A percentile compares a stretch with the other conserved stretches of the same genome.
These are phyloP conservation scores for Arctocebus calabarensis DNA, from an alignment of 2,797 vertebrate species.

Conservation along the genomic window DNA sequence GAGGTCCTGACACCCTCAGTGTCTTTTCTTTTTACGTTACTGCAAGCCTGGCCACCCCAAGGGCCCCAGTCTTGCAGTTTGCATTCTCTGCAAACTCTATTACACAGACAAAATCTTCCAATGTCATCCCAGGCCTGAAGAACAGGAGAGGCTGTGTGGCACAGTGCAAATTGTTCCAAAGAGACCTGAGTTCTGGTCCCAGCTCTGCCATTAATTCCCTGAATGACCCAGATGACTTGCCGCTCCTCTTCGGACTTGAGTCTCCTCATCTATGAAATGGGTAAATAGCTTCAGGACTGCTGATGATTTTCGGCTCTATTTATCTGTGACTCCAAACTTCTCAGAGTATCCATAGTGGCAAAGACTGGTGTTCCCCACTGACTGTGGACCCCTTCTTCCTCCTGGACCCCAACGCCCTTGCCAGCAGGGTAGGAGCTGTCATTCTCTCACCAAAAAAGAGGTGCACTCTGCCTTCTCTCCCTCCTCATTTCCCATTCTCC, in stretches of 20 bases:
- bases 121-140: not conserved
- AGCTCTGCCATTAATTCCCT: not conserved
- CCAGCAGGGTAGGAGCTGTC: not conserved
- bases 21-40: not conserved
- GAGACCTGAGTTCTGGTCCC: not conserved
- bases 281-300: not conserved
- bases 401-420: accelerated
- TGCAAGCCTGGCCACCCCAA: not conserved
- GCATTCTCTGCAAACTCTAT: not conserved
- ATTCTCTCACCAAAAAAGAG: not conserved
- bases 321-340: not conserved
- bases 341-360: not conserved
- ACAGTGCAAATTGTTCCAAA: not conserved
- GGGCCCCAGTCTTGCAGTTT: not conserved
- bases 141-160: not conserved
- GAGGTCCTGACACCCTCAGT: not conserved
- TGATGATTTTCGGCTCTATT: not conserved
- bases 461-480: not conserved
- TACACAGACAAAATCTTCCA: not conserved
- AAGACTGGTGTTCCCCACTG: not conserved
- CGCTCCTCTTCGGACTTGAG: not conserved
- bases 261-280: constrained; percentile 6
- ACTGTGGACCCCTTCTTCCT: not conserved
- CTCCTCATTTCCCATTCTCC: not conserved
- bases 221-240: not conserved